Percentiles rank a stretch among this genome's conserved stretches.
Evolutionary conservation across 2,888 invertebrate species (phyloP).

Genomic region (Strigamia crassipes): DNA sequence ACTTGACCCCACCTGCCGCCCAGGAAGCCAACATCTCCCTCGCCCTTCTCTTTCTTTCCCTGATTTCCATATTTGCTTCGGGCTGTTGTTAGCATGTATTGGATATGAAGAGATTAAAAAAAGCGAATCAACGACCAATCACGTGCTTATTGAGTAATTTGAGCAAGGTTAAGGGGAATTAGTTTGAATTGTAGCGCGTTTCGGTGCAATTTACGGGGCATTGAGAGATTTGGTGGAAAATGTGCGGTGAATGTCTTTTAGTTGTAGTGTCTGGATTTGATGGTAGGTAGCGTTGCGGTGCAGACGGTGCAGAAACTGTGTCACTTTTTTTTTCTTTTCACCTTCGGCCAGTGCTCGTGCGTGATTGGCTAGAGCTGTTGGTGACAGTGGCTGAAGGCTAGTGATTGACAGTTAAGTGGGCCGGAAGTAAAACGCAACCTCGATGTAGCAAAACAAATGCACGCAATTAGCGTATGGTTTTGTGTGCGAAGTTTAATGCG

Average conservation of each 20-base stretch:
- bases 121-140: neutral
- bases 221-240: neutral
- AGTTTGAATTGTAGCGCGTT: neutral
- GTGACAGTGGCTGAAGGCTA: constrained; percentile 40
- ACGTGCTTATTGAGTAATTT: neutral
- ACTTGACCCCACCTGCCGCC: constrained; percentile 42
- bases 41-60: neutral
- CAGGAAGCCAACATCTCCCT: constrained; percentile 11
- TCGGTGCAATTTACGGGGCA: neutral
- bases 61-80: constrained; percentile 18
- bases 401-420: constrained; percentile 42
- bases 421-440: constrained; percentile 22
- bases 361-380: constrained; percentile 20
- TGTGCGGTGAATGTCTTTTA: neutral
- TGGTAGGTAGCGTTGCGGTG: constrained; percentile 14
- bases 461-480: neutral
- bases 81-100: constrained; percentile 31
- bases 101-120: constrained; percentile 19
- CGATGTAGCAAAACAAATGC: constrained; percentile 5
- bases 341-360: constrained; percentile 37
- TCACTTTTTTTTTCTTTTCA: constrained; percentile 36
- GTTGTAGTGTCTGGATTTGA: neutral
- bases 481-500: neutral
- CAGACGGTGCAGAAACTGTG: constrained; percentile 15
- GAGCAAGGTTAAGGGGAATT: neutral